phyloP scores from a whole-genome alignment of 1,140 invertebrate species.

The Thaumatotibia leucotreta region DNA sequence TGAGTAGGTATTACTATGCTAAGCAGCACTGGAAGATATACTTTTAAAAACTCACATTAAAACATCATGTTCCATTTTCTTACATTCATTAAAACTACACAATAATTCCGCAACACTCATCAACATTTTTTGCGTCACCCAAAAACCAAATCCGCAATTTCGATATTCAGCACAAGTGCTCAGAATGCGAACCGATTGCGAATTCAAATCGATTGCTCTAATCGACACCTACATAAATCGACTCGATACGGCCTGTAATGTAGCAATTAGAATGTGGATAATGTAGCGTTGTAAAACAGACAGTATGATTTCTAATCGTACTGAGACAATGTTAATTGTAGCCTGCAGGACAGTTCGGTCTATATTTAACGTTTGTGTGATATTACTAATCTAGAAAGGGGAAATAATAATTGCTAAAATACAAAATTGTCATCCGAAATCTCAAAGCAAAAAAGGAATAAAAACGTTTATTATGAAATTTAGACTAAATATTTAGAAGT shows the following conservation, averaged over 20 bases:
- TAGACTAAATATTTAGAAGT: no score
- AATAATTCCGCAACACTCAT: not conserved
- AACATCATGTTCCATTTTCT: no score
- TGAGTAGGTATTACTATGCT: no score
- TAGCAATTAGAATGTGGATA: slow-evolving; percentile 9
- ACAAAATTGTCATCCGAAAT: no score
- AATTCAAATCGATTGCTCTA: not conserved
- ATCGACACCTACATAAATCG: slow-evolving; percentile 13
- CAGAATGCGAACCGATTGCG: not conserved
- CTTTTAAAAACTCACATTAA: no score
- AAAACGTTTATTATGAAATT: no score
- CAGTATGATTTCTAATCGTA: not conserved
- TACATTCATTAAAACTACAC: not conserved
- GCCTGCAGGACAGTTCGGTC: not conserved
- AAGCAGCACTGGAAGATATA: no score
- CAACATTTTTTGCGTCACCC: no score
- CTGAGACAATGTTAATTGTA: not conserved
- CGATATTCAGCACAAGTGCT: not conserved
- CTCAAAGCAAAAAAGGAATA: no score
- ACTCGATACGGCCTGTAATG: not conserved
- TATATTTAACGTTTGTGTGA: not conserved
- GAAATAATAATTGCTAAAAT: no score
- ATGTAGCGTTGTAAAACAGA: slow-evolving; percentile 1
- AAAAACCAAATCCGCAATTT: not conserved
- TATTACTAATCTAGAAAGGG: no score